Evolutionary conservation across 2,797 vertebrate species (phyloP), one percentile per base, ranked within the genome.

Genomic region (Chrysolophus pictus): DNA sequence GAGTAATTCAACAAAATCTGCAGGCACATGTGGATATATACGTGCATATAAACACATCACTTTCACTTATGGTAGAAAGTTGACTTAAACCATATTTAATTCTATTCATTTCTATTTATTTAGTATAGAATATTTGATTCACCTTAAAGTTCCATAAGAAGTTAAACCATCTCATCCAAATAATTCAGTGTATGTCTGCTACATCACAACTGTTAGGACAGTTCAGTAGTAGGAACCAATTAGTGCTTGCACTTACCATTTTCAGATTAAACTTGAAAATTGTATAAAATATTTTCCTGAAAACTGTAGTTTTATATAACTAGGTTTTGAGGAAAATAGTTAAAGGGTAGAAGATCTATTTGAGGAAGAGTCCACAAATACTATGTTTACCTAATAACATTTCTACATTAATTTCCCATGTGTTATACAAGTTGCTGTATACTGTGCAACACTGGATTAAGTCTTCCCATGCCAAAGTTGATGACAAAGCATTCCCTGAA

Each of bases 131-230:
- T 58, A 58, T 9, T 16, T 51, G 71, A 87, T 87, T 88, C 37
- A 31, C 16, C 23, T 79, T 91, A 29, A 51, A 53, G 11, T 74
- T 86, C 58, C 26, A 82, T 62, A 28, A 77, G 71, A 82, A 92
- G 67, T 67, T 64, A 53, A 84, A 62, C 5, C 13, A 19, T 42
- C 46, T 81, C 16, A 19, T 55, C 58, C 74, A 51, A 47, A 47
- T 73, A 68, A 82, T 79, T 68, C 56, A 73, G n/a, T 53, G 46
- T 60, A 56, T 67, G 53, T 53, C 55, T 70, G 63, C 15, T 59
- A 39, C 51, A 60, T 90, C 71, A 91, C 35, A 87, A 86, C 58
- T 33, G 64, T 49, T 62, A 37, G 37, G 35, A 91, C 12, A 8
- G 0, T 42, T 78, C 64, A 71, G 26, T 35, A 73, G 53, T 22